Base-by-base conservation (phyloP, 1,140 invertebrate genomes). In the Thalassaphorura encarpata region DNA sequence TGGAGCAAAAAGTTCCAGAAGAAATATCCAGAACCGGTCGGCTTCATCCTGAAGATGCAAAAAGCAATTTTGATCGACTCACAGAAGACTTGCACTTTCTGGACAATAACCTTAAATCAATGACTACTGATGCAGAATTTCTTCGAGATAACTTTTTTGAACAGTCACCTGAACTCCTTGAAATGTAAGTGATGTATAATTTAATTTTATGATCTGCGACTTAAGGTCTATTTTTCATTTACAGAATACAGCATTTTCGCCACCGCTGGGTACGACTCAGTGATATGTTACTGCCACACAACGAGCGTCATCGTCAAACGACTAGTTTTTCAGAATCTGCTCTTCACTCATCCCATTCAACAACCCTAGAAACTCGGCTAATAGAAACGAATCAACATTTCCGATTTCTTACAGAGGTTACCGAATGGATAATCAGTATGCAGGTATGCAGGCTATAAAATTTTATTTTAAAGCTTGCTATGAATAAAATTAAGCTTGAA, bases 371-470 rank as follows among this genome's bases (percentile, higher is more conserved):
- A 76, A 86, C 86, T 15, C 76, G 90, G 50, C 80, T 95, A 13
- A 87, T 93, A 29, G 90, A 95, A 65, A 90, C 89, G 4, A 93
- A 96, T 74, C 83, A 87, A 28, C 83, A 88, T 67, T 97, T 97
- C 78, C 80, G 85, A 51, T 81, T 85, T 63, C 71, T 95, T 23
- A 83, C 93, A 68, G 91, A 97, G 66, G 91, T 89, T 69, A 86
- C 89, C 31, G 85, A 89, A 66, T 98, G 94, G 93, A 91, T 94
- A 68, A 85, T 88, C 66, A 83, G 82, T 39, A 92, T 89, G 76
- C 76, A 92, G 78, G 85, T 88, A 67, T 72, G 78, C 73, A n/a
- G n/a, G n/a, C n/a, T n/a, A n/a, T n/a, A n/a, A n/a, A n/a, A n/a
- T n/a, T n/a, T n/a, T n/a, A n/a, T n/a, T n/a, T n/a, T n/a, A n/a